Evolutionary conservation across 2,888 invertebrate genomes (phyloP).

Genomic region (Phania funesta): DNA sequence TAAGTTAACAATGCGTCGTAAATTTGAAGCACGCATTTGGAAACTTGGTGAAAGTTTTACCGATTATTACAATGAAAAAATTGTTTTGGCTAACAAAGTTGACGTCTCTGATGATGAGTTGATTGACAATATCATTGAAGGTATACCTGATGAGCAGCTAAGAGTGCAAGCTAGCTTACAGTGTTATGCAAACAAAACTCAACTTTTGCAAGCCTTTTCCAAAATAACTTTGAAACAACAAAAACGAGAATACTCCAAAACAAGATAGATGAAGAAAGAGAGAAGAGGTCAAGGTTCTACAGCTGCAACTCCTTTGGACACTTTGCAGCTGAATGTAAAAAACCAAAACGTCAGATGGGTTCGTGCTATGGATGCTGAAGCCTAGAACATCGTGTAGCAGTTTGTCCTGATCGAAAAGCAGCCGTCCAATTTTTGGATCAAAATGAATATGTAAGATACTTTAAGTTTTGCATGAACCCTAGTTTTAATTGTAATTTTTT

Average conservation of each 20-base stretch:
- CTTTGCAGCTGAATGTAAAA: conserved; percentile 37
- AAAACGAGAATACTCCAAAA: neutral
- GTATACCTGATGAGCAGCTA: conserved; percentile 47
- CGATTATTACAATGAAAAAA: conserved; percentile 54
- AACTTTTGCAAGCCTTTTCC: no score
- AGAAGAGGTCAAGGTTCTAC: no score
- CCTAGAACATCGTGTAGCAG: conserved; percentile 23
- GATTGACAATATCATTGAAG: no score
- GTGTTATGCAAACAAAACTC: no score
- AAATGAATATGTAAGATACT: conserved; percentile 43
- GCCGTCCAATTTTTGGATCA: neutral
- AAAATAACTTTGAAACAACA: no score
- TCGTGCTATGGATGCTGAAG: conserved; percentile 59
- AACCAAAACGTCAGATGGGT: conserved; percentile 50
- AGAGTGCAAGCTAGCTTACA: neutral
- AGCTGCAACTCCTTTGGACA: conserved; percentile 21
- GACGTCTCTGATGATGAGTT: conserved; percentile 49
- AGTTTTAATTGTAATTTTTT: neutral
- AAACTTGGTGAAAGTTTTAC: conserved; percentile 25
- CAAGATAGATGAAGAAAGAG: neutral
- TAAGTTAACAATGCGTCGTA: no score
- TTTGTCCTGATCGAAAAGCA: conserved; percentile 35
- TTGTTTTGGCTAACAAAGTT: conserved; percentile 42
- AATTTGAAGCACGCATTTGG: conserved; percentile 57
- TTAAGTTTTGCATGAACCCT: conserved; percentile 29